Conservation (phyloP, 2,797 vertebrate species). For the Centroberyx gerrardi region DNA sequence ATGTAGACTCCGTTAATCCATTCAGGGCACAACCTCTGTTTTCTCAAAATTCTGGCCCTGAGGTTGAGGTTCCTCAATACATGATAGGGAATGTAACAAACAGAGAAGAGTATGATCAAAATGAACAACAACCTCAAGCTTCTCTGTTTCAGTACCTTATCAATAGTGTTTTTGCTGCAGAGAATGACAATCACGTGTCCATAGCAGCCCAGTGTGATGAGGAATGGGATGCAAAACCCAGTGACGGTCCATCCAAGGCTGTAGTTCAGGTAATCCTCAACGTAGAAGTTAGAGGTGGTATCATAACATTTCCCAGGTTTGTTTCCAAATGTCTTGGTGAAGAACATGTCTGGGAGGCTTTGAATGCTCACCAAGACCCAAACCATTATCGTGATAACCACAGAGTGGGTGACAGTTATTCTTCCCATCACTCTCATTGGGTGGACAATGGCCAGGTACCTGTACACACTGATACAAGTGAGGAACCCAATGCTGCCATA, state of each 20-base stretch:
- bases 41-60: constrained; percentile 67
- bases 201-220: constrained; percentile 86
- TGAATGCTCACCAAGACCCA: constrained; percentile 84
- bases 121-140: constrained; percentile 83
- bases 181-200: constrained; percentile 82
- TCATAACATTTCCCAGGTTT: constrained; percentile 58
- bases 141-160: constrained; percentile 73
- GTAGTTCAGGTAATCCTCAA: constrained; percentile 78
- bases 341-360: constrained; percentile 81
- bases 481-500: constrained; percentile 91
- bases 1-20: constrained; percentile 77
- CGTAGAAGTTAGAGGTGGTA: constrained; percentile 30
- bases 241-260: constrained; percentile 72
- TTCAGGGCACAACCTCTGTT: constrained; percentile 41
- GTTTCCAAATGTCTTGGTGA: constrained; percentile 60
- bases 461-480: constrained; percentile 88
- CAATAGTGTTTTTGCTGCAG: constrained; percentile 61
- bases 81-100: constrained; percentile 89
- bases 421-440: constrained; percentile 81
- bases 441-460: constrained; percentile 89
- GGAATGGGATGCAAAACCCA: constrained; percentile 84
- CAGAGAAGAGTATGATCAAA: constrained; percentile 83
- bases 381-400: constrained; percentile 65
- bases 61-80: constrained; percentile 86
- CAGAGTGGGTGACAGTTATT: constrained; percentile 55